Base-by-base conservation (phyloP, 2,888 invertebrate species). In the Autographa pulchrina region DNA sequence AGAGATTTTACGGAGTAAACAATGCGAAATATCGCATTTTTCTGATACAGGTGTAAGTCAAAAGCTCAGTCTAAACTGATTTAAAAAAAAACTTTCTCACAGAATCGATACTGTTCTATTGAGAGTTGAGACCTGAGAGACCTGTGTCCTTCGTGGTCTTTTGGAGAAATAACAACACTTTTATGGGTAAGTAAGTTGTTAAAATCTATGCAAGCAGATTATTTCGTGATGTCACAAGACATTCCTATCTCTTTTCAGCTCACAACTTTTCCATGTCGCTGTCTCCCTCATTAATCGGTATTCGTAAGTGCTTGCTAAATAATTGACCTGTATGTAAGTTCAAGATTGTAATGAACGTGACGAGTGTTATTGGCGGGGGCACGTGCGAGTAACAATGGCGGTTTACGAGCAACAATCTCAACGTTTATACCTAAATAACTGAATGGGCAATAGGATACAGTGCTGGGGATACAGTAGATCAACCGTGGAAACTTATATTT, bases 311-410 rank as follows among this genome's bases (percentile, higher is more conserved):
- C 20, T 56, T 14, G 54, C 13, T 56, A 56, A 56, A 56, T 56
- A 56, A 56, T 56, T 56, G 54, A 56, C 54, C 54, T 56, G 13
- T 56, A 52, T 77, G 70, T 65, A 78, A 78, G 56, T 25, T 7
- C 71, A 71, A 9, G 54, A 75, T 63, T 6, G 71, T 41, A 70
- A 68, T 78, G 78, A 78, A 78, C 68, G 56, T 66, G 61, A 52
- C 59, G 65, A 43, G 25, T 62, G 66, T 64, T 69, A 75, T 62
- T 63, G 75, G 66, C 62, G 63, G 69, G 79, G 74, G 79, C 80
- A 77, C 80, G 80, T 80, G 80, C 80, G 43, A 20, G 43, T 67
- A 80, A 80, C 80, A 80, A 80, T 80, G 71, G 80, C 52, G 62
- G 58, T 80, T 80, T 80, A 74, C 65, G 80, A 74, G 13, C 70